Percentiles rank a stretch among this genome's conserved stretches.
phyloP scores from a whole-genome alignment of 2,888 invertebrate species.

The Acleris emargana region DNA sequence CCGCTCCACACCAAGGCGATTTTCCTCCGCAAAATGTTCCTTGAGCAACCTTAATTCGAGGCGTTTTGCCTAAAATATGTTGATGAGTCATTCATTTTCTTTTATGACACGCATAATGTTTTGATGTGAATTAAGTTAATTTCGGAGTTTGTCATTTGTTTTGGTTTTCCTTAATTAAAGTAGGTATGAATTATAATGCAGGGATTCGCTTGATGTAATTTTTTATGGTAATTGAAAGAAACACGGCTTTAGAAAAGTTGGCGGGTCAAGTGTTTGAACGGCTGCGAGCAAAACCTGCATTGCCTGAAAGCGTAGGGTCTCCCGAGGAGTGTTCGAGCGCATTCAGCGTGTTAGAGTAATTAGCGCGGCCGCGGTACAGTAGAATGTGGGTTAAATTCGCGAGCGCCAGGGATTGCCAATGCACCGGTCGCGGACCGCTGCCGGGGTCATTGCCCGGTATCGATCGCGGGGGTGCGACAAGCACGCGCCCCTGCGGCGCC shows the following conservation, averaged over 20 bases:
- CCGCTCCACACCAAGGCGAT: conserved; percentile 70
- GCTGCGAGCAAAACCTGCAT: too few species aligned
- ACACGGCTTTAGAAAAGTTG: too few species aligned
- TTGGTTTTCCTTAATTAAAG: not conserved
- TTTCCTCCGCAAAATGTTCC: conserved; percentile 59
- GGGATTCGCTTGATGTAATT: too few species aligned
- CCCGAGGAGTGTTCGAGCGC: conserved; percentile 56
- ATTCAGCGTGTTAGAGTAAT: conserved; percentile 66
- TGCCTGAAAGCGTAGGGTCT: conserved; percentile 17
- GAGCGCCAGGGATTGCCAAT: conserved; percentile 58
- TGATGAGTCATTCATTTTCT: conserved; percentile 52
- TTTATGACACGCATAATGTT: conserved; percentile 50
- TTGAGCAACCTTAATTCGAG: conserved; percentile 58
- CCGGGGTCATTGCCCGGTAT: conserved; percentile 80
- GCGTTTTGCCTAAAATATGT: conserved; percentile 51
- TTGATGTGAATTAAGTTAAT: conserved; percentile 44
- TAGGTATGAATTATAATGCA: too few species aligned
- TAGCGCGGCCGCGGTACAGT: conserved; percentile 55
- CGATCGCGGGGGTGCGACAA: conserved; percentile 73
- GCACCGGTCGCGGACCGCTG: conserved; percentile 73
- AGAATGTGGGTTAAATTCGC: conserved; percentile 74
- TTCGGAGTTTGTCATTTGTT: conserved; percentile 26
- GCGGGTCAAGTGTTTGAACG: too few species aligned
- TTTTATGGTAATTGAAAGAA: too few species aligned
- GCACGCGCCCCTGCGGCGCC: conserved; percentile 67